phyloP scores from a whole-genome alignment of 2,113 vertebrate species.

The Mirza zaza region DNA sequence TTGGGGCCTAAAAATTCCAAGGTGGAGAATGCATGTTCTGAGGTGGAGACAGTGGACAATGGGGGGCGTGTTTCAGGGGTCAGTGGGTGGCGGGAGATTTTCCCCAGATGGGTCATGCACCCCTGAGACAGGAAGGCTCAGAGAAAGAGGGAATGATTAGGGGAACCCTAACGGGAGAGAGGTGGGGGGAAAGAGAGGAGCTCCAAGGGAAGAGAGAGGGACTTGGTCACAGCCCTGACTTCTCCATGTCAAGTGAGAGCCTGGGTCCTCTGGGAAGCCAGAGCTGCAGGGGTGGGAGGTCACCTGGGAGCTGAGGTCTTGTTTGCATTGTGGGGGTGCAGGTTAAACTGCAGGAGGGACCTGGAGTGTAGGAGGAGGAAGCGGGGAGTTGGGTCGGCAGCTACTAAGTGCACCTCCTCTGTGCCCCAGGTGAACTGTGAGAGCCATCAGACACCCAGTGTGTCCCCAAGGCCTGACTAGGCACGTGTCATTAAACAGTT shows the following conservation, averaged over 20 bases:
- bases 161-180: not conserved
- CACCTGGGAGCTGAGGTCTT: not conserved
- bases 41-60: constrained; percentile 39
- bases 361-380: not conserved
- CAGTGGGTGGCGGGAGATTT: not conserved
- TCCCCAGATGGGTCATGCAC: not conserved
- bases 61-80: not conserved
- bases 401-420: not conserved
- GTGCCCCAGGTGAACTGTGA: not conserved
- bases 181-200: not conserved
- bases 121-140: not conserved
- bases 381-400: not conserved
- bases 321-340: not conserved
- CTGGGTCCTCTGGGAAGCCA: not conserved
- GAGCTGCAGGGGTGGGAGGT: not conserved
- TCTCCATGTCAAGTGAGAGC: not conserved
- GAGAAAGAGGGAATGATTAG: not conserved
- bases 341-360: not conserved
- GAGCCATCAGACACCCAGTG: not conserved
- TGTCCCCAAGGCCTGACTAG: not conserved
- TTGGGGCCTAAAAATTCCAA: constrained; percentile 15
- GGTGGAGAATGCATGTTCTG: not conserved
- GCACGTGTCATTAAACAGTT: rapidly evolving
- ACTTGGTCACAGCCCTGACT: not conserved
- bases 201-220: not conserved